A percentile compares a stretch with the other conserved stretches of the same genome.
Conservation (phyloP, 2,888 invertebrate genomes). For the Drosophila fungiperda region DNA sequence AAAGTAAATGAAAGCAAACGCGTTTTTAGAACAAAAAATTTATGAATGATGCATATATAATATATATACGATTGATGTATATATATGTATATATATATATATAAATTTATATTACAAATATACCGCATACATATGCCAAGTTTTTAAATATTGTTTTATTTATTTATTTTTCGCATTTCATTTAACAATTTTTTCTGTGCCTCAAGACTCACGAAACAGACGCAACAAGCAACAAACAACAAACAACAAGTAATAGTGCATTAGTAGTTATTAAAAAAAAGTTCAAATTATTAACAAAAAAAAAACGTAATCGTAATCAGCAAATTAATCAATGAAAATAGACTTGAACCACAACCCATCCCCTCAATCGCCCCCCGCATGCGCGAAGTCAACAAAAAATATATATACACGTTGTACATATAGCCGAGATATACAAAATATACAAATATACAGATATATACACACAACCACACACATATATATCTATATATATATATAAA, state of each 20-base stretch:
- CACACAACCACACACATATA: not conserved
- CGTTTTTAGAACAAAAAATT: conserved; percentile 70
- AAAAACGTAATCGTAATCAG: conserved; percentile 23
- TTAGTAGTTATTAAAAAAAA: conserved; percentile 74
- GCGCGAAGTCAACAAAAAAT: conserved; percentile 23
- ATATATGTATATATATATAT: conserved; percentile 44
- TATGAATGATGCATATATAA: conserved; percentile 32
- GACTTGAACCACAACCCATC: conserved; percentile 21
- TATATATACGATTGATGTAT: conserved; percentile 19
- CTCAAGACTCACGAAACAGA: conserved; percentile 50
- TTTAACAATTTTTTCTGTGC: conserved; percentile 41
- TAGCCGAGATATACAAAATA: conserved; percentile 33
- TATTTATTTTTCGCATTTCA: conserved; percentile 15
- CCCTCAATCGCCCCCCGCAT: not conserved
- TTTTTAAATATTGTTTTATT: conserved; percentile 42
- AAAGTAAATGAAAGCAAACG: conserved; percentile 66
- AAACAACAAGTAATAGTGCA: conserved; percentile 74
- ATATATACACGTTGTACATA: conserved; percentile 55
- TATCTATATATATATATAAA: conserved; percentile 30
- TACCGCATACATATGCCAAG: conserved; percentile 55
- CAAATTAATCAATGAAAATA: conserved; percentile 27
- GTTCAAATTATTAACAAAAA: conserved; percentile 40
- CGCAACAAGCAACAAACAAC: conserved; percentile 61
- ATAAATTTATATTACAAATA: conserved; percentile 56
- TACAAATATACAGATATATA: conserved; percentile 34